Base-by-base conservation (phyloP, 2,113 vertebrate genomes). In the Centropristis striata region DNA sequence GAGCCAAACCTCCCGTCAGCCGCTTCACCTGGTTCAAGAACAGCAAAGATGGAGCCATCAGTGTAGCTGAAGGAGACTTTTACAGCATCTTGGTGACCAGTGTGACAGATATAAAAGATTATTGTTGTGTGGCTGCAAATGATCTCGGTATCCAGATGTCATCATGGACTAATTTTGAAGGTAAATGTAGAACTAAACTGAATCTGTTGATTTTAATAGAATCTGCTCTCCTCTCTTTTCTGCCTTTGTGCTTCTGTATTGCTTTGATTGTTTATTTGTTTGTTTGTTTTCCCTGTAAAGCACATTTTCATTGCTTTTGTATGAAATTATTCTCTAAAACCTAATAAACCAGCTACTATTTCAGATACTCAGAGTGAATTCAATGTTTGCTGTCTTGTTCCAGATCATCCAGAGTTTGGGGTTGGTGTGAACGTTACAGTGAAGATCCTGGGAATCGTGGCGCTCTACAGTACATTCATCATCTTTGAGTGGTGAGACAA, bases 1-100 rank as follows among this genome's bases (percentile, higher is more conserved):
- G 71, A 74, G 86, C 88, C 66, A 86, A 80, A 0, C 90, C 91
- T 74, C 72, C 90, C 5, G 66, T 86, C 60, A 70, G 21, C 11
- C 25, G 15, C 59, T 91, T 84, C 83, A 77, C 41, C 81, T 92
- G 88, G 89, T 87, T 87, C 75, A 85, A 23, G 74, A 70, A 2
- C 27, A 64, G 44, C 18, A 13, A 5, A 16, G 10, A 47, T 23
- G 61, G 60, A 71, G 12, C 4, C 21, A 12, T 84, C 25, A 63
- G 51, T 39, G 75, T 67, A 32, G 39, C 71, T 27, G 44, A 23
- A n/a, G 84, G 84, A 55, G 1, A 28, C 8, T 5, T 50, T 23
- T 50, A 50, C 49, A 50, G n/a, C 9, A 12, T 51, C 47, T 87
- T n/a, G n/a, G n/a, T n/a, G n/a, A n/a, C n/a, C 1, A 51, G 12